These are phyloP conservation scores for Ardeotis arabs DNA, from an alignment of 2,113 vertebrate species.

Conservation along the genomic window DNA sequence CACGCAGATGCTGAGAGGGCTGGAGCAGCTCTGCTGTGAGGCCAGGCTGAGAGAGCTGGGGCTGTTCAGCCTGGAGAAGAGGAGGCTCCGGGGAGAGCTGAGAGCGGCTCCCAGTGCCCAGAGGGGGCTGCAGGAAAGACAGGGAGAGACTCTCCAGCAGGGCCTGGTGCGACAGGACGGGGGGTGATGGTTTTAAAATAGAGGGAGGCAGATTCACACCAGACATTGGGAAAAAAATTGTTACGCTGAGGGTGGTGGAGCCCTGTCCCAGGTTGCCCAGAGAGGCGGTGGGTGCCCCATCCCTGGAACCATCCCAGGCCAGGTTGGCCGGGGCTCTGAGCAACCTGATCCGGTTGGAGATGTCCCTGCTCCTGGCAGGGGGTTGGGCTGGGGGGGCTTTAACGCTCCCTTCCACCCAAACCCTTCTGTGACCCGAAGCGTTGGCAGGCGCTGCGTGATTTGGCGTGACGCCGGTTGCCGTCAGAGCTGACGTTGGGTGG, in stretches of 20 bases:
- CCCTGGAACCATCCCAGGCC: too few relatives aligned
- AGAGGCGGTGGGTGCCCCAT: neutral
- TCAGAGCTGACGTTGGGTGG: accelerated
- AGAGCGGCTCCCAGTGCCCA: too few relatives aligned
- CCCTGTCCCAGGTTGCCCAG: accelerated
- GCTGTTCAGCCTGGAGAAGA: too few relatives aligned
- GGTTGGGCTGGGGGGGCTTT: accelerated
- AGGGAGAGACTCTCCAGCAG: too few relatives aligned
- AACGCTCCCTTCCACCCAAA: neutral
- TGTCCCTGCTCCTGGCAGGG: accelerated
- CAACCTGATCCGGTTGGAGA: neutral
- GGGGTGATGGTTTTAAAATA: neutral
- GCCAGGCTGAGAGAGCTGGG: too few relatives aligned
- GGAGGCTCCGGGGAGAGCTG: too few relatives aligned
- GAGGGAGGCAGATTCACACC: neutral
- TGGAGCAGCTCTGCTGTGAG: too few relatives aligned
- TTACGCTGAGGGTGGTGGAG: accelerated
- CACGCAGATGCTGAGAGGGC: too few relatives aligned
- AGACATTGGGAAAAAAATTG: neutral
- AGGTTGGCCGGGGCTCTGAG: neutral
- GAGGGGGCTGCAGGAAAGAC: too few relatives aligned
- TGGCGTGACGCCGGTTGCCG: accelerated
- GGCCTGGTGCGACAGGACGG: too few relatives aligned
- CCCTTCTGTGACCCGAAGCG: accelerated
- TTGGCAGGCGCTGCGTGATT: accelerated